Conservation (phyloP, 2,113 vertebrate species). For the Polyodon spathula region DNA sequence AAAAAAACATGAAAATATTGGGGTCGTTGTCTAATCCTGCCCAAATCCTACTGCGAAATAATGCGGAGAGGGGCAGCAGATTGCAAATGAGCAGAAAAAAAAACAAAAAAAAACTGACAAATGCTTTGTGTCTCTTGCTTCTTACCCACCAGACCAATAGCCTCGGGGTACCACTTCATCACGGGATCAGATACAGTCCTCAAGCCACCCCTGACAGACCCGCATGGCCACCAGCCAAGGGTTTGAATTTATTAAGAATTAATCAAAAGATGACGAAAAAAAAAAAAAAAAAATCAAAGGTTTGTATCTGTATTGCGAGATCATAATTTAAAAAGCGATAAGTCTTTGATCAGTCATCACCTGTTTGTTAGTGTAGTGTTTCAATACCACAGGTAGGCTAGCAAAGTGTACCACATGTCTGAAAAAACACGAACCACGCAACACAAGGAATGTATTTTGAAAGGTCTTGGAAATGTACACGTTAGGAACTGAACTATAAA, state of each 20-base stretch:
- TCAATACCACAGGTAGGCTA: no score
- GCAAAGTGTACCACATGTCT: no score
- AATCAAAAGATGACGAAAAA: constrained; percentile 16
- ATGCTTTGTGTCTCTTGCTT: constrained; percentile 64
- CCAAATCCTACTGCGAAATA: constrained; percentile 17
- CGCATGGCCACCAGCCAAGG: constrained; percentile 47
- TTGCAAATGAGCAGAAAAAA: constrained; percentile 43
- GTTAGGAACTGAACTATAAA: no score
- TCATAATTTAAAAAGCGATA: no score
- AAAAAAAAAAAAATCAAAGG: constrained; percentile 4
- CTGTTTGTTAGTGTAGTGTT: no score
- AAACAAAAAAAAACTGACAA: constrained; percentile 49
- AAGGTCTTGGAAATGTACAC: no score
- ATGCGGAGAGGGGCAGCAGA: constrained; percentile 30
- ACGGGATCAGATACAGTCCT: constrained; percentile 40
- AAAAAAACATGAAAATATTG: constrained; percentile 5
- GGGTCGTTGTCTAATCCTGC: constrained; percentile 24
- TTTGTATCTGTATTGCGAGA: no score
- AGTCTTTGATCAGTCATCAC: no score
- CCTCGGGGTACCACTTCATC: constrained; percentile 66
- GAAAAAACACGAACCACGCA: no score
- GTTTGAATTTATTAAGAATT: constrained; percentile 35
- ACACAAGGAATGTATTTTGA: no score
- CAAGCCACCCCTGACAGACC: constrained; percentile 46
- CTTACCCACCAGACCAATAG: constrained; percentile 59